Percentiles rank a stretch among this genome's conserved stretches.
Conservation (phyloP, 2,797 vertebrate genomes). For the Sebastes matsubarae region DNA sequence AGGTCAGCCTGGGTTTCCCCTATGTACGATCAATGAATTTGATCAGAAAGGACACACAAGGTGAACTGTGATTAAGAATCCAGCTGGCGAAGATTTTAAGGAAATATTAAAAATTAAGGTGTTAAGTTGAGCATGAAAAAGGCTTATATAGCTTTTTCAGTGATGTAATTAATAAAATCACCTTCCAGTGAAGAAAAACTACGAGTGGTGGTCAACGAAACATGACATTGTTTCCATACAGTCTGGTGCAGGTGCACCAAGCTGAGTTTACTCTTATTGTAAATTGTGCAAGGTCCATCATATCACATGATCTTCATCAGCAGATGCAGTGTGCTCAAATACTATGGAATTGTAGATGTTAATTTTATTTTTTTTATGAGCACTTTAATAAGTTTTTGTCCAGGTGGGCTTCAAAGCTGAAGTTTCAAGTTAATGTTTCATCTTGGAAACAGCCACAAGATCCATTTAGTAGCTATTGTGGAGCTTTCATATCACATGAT, state of each 20-base stretch:
- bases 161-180: neutral
- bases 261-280: too few relatives aligned
- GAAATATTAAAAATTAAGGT: neutral
- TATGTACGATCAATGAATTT: slow-evolving; percentile 58
- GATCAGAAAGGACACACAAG: slow-evolving; percentile 55
- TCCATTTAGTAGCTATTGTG: neutral
- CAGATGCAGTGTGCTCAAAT: neutral
- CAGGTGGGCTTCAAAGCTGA: neutral
- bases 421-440: neutral
- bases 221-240: neutral
- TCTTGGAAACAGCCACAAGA: neutral
- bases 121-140: slow-evolving; percentile 12
- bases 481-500: neutral
- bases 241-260: neutral
- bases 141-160: neutral
- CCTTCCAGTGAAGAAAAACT: neutral
- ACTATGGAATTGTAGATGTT: too few relatives aligned
- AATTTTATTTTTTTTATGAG: neutral
- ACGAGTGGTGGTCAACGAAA: neutral
- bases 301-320: neutral
- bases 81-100: slow-evolving; percentile 9
- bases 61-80: slow-evolving; percentile 40
- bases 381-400: neutral
- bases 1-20: slow-evolving; percentile 34
- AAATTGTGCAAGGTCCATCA: too few relatives aligned